Evolutionary conservation across 2,113 vertebrate species (phyloP).

Genomic region (Seriola quinqueradiata): DNA sequence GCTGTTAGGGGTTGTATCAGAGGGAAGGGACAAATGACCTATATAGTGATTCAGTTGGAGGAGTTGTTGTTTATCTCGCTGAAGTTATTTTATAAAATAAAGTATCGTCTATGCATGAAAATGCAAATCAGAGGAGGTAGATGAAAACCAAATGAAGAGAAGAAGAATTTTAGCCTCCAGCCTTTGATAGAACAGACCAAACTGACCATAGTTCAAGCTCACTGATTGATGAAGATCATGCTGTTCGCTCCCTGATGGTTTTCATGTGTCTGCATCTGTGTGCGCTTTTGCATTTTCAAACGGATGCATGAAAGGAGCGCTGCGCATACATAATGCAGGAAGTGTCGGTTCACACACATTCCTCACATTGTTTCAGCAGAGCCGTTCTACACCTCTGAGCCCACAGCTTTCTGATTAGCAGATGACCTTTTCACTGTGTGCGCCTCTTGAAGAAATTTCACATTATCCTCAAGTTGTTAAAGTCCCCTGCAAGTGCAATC

Average conservation of each 20-base stretch:
- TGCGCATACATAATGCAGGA: constrained; percentile 27
- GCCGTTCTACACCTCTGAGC: not conserved
- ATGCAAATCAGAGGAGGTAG: too few relatives aligned
- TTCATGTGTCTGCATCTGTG: constrained; percentile 15
- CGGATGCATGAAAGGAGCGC: constrained; percentile 1
- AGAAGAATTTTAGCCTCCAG: not conserved
- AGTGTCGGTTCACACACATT: not conserved
- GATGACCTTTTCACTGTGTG: constrained; percentile 48
- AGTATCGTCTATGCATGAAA: too few relatives aligned
- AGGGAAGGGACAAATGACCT: too few relatives aligned
- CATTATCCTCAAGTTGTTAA: not conserved
- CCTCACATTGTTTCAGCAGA: constrained; percentile 12
- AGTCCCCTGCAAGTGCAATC: not conserved
- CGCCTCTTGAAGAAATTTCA: not conserved
- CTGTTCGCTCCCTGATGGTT: constrained; percentile 10
- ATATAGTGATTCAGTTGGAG: too few relatives aligned
- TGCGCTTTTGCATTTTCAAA: constrained; percentile 7
- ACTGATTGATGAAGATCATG: constrained; percentile 34
- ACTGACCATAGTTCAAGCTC: not conserved
- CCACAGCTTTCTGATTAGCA: constrained; percentile 30
- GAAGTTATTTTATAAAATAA: too few relatives aligned
- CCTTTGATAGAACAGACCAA: not conserved
- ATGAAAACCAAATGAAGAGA: too few relatives aligned
- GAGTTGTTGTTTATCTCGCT: too few relatives aligned
- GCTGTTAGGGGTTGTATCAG: too few relatives aligned